phyloP scores from a whole-genome alignment of 1,140 invertebrate genomes.

The Dufourea novaeangliae region DNA sequence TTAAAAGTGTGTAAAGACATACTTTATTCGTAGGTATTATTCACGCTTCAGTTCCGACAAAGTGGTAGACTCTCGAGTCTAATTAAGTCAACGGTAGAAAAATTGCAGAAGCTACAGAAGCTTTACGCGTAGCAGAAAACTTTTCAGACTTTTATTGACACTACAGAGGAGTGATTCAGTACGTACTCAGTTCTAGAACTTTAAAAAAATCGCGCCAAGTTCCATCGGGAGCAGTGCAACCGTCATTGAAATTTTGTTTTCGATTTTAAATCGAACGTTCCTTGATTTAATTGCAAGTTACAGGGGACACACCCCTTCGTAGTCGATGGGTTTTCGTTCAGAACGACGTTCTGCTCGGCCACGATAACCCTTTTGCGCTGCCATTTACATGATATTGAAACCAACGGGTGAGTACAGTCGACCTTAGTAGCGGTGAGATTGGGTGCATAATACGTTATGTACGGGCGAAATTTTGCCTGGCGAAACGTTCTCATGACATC shows the following conservation, averaged over 20 bases:
- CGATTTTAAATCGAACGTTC: constrained; percentile 19
- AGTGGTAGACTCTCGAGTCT: too few relatives aligned
- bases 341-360: not conserved
- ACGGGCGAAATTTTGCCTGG: constrained; percentile 38
- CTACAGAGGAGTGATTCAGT: too few relatives aligned
- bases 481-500: constrained; percentile 24
- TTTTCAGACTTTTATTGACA: not conserved
- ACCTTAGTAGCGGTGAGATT: constrained; percentile 37
- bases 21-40: too few relatives aligned
- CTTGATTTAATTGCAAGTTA: constrained; percentile 56
- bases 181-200: too few relatives aligned
- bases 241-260: constrained; percentile 2
- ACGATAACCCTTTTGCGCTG: constrained; percentile 18
- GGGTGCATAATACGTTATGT: not conserved
- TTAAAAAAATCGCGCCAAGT: not conserved
- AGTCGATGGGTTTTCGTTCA: constrained; percentile 43
- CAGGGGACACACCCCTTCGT: constrained; percentile 14
- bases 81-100: too few relatives aligned
- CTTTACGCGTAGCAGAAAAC: not conserved
- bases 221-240: too few relatives aligned
- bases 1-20: too few relatives aligned
- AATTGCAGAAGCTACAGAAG: not conserved
- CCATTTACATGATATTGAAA: constrained; percentile 59
- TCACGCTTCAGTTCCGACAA: too few relatives aligned
- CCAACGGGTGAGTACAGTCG: constrained; percentile 26